A percentile compares a stretch with the other conserved stretches of the same genome.
Conservation (phyloP, 1,140 invertebrate genomes). For the Hyposmocoma kahamanoa region DNA sequence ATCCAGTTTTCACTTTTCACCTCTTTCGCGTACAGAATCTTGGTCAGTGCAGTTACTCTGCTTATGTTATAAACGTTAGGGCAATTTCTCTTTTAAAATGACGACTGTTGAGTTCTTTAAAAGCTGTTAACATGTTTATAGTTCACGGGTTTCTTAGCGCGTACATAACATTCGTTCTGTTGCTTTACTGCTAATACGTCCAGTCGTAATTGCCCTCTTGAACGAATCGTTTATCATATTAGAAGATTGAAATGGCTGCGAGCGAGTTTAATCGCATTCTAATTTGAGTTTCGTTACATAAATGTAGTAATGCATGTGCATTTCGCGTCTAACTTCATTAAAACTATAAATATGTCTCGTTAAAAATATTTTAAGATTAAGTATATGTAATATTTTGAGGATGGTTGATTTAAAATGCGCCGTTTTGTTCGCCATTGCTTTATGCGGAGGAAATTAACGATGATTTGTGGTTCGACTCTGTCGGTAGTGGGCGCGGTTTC, state of each 20-base stretch:
- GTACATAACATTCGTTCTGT: constrained; percentile 21
- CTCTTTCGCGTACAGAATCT: no score
- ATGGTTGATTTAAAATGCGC: neutral
- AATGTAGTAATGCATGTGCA: constrained; percentile 9
- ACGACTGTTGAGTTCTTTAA: neutral
- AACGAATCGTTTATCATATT: constrained; percentile 59
- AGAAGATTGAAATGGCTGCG: constrained; percentile 34
- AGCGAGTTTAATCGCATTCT: constrained; percentile 32
- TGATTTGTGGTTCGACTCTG: constrained; percentile 18
- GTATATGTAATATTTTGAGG: neutral
- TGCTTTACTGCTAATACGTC: constrained; percentile 30
- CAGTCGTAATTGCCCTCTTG: constrained; percentile 39
- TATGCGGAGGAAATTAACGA: neutral
- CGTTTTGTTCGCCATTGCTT: neutral
- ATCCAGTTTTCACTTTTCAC: no score
- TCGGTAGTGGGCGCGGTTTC: constrained; percentile 4
- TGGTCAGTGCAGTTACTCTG: no score
- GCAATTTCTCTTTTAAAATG: no score
- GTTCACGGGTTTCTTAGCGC: constrained; percentile 30
- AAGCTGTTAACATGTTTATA: constrained; percentile 24
- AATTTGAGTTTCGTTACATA: constrained; percentile 27
- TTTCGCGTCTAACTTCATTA: neutral
- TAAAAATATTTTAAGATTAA: neutral
- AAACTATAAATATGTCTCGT: neutral
- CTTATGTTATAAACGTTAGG: no score